A percentile compares a stretch with the other conserved stretches of the same genome.
These are phyloP conservation scores for Benthosema pterotum DNA, from an alignment of 2,797 vertebrate genomes.

Conservation along the genomic window DNA sequence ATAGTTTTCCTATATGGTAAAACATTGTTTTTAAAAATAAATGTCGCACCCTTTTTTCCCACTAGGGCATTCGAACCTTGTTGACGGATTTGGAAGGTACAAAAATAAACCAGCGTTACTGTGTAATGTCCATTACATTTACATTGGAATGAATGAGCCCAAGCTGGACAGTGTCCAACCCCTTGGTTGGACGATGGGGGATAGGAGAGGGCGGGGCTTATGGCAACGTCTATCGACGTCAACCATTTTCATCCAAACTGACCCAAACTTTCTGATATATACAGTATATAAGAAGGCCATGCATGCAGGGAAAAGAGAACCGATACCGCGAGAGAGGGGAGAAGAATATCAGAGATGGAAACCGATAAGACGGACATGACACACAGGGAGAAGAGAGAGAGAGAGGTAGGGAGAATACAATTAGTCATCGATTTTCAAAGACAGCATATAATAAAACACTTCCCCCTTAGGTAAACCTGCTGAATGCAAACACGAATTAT, in stretches of 20 bases:
- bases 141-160: too few relatives aligned
- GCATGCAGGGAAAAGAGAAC: slow-evolving; percentile 15
- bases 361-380: too few relatives aligned
- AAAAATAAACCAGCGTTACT: too few relatives aligned
- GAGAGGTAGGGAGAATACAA: slow-evolving; percentile 63
- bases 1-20: too few relatives aligned
- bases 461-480: slow-evolving; percentile 84
- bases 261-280: not conserved
- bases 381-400: slow-evolving; percentile 22
- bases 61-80: too few relatives aligned
- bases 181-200: too few relatives aligned
- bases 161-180: too few relatives aligned
- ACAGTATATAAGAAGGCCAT: slow-evolving; percentile 30
- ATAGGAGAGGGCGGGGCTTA: too few relatives aligned
- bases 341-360: not conserved
- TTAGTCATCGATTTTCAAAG: slow-evolving; percentile 85
- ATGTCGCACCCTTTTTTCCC: too few relatives aligned
- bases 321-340: slow-evolving; percentile 20
- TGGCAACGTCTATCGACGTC: not conserved
- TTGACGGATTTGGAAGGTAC: too few relatives aligned
- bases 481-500: slow-evolving; percentile 86
- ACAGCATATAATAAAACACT: slow-evolving; percentile 82
- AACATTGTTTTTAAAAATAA: too few relatives aligned
- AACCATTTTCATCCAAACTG: slow-evolving; percentile 1
- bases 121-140: too few relatives aligned